These are phyloP conservation scores for Cheilosia urbana DNA, from an alignment of 2,888 invertebrate genomes.

Conservation along the genomic window DNA sequence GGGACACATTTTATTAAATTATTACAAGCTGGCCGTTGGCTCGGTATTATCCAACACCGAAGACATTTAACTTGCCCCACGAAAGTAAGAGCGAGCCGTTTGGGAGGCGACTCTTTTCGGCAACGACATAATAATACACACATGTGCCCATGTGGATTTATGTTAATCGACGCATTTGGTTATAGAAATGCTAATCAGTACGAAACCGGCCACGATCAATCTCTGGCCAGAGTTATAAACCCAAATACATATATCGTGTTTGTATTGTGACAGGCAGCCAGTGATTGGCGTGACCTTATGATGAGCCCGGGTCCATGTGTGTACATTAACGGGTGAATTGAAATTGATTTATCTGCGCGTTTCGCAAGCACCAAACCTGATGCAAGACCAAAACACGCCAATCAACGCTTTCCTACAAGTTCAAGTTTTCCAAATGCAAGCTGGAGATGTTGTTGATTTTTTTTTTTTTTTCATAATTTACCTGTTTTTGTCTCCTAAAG, in stretches of 20 bases:
- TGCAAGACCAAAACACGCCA: background rate
- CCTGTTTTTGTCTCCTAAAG: constrained; percentile 46
- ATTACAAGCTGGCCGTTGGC: constrained; percentile 34
- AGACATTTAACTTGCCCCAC: background rate
- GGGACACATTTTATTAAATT: constrained; percentile 31
- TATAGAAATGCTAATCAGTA: constrained; percentile 41
- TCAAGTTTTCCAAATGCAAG: constrained; percentile 67
- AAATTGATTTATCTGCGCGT: constrained; percentile 32
- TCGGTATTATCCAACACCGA: background rate
- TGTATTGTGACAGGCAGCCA: background rate
- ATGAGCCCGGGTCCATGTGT: constrained; percentile 5
- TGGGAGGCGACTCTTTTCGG: constrained; percentile 43
- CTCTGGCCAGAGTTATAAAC: background rate
- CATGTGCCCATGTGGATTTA: constrained; percentile 50
- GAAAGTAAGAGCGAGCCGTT: constrained; percentile 66
- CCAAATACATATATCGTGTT: background rate
- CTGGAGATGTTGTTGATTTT: background rate
- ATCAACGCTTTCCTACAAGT: constrained; percentile 33
- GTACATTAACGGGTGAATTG: background rate
- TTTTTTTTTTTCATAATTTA: constrained; percentile 28
- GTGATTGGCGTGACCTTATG: constrained; percentile 25
- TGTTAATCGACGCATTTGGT: constrained; percentile 54
- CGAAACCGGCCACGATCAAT: constrained; percentile 55
- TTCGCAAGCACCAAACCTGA: constrained; percentile 6
- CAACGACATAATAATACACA: constrained; percentile 25